A percentile compares a stretch with the other conserved stretches of the same genome.
Conservation (phyloP, 2,888 invertebrate genomes). For the Endotricha flammealis region DNA sequence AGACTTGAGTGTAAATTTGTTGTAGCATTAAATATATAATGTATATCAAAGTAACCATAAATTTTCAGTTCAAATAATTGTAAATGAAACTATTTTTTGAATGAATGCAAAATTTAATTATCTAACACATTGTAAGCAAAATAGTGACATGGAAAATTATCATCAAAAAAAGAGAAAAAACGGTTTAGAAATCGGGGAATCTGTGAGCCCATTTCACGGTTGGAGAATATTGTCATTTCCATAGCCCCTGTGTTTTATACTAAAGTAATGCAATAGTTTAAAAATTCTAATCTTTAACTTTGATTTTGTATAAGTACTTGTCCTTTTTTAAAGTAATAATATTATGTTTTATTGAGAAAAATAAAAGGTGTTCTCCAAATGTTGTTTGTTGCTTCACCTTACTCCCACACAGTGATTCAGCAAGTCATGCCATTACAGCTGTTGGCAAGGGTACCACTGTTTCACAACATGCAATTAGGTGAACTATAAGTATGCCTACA, state of each 20-base stretch:
- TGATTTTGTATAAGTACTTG: conserved; percentile 40
- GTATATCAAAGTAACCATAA: conserved; percentile 67
- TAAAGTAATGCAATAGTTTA: conserved; percentile 46
- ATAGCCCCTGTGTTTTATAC: conserved; percentile 19
- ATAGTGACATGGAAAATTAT: conserved; percentile 36
- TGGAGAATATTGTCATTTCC: conserved; percentile 5
- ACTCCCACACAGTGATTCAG: conserved; percentile 41
- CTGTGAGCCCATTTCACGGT: conserved; percentile 28
- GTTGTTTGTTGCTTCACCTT: conserved; percentile 48
- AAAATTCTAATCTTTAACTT: conserved; percentile 51
- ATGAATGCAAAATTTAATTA: conserved; percentile 53
- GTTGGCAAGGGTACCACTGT: conserved; percentile 43
- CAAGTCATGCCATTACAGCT: conserved; percentile 61
- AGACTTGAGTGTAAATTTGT: conserved; percentile 64
- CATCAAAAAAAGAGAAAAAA: conserved; percentile 30
- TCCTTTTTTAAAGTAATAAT: conserved; percentile 66
- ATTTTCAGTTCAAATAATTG: conserved; percentile 61
- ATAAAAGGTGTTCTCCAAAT: conserved; percentile 69
- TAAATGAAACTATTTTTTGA: conserved; percentile 67
- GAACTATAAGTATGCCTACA: no score
- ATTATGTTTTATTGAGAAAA: conserved; percentile 74
- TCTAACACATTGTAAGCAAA: conserved; percentile 44
- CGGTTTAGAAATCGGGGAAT: conserved; percentile 37
- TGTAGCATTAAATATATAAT: conserved; percentile 67
- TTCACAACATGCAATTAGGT: conserved; percentile 23